Evolutionary conservation across 2,113 vertebrate genomes (phyloP), one percentile per base, ranked within the genome.

Genomic region (Brachyhypopomus gauderio): DNA sequence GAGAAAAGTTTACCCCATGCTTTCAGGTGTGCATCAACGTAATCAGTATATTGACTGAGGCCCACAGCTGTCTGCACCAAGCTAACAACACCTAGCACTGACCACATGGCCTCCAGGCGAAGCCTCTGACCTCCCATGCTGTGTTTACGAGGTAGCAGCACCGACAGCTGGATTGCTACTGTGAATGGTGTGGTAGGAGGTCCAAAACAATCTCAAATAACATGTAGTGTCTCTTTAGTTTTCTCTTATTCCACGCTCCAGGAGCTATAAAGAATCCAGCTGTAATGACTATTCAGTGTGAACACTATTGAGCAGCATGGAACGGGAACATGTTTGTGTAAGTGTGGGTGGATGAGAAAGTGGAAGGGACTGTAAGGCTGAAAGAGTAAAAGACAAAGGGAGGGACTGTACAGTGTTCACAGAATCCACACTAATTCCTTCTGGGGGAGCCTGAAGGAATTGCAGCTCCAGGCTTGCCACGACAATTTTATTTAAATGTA

Each of bases 31-130:
- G 48, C 27, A 34, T 74, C 72, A 30, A 76, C 56, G 56, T 59
- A 16, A 79, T 66, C 27, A 78, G 48, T 9, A 12, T 56, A 71
- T 62, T 78, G 79, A 83, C 34, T 72, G 77, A 80, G 55, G 58
- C 3, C 19, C 78, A 78, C 82, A 84, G 58, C 70, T 84, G 78
- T 59, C 62, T 78, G 25, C 41, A 30, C 27, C 45, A 67, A 70
- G 36, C 82, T 82, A 84, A 84, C 76, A 77, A 30, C 67, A 17
- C 66, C 66, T 48, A 19, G 36, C 67, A 67, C 4, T 41, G 75
- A 78, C 55, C 70, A 70, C 77, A 80, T 83, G 85, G 75, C 19
- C 62, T 72, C 30, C 45, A 70, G 75, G 34, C 67, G 14, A 14
- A 25, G 41, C 72, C 67, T n/a, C 20, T 73, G 16, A 19, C 30